phyloP scores from a whole-genome alignment of 2,113 vertebrate species.

The Apistogramma diplotaenia region DNA sequence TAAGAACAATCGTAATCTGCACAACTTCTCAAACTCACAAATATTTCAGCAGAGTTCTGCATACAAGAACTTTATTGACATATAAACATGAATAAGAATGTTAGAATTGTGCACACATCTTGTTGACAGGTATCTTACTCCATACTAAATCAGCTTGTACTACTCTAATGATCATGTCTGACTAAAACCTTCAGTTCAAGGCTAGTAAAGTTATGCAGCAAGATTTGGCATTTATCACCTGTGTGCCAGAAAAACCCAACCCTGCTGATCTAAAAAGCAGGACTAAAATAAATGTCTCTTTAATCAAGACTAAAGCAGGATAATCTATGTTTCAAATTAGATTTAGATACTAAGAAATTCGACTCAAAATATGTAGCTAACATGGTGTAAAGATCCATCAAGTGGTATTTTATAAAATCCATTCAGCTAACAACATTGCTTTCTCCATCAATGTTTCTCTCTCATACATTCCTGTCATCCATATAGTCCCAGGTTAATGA shows the following conservation, averaged over 20 bases:
- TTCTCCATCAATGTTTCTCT: slow-evolving; percentile 54
- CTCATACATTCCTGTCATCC: slow-evolving; percentile 59
- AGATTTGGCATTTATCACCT: background rate
- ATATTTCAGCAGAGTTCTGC: too few relatives aligned
- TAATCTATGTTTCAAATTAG: slow-evolving; percentile 45
- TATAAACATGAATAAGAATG: too few relatives aligned
- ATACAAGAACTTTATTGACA: too few relatives aligned
- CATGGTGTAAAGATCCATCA: slow-evolving; percentile 60
- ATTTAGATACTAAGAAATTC: slow-evolving; percentile 19
- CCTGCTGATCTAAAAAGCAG: background rate
- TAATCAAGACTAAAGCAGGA: background rate
- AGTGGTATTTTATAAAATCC: slow-evolving; percentile 49
- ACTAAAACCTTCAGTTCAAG: background rate
- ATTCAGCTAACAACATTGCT: slow-evolving; percentile 50
- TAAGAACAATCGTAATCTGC: too few relatives aligned
- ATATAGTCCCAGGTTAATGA: slow-evolving; percentile 61
- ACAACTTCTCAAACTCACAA: too few relatives aligned
- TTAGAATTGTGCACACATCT: too few relatives aligned
- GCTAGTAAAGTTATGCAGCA: background rate
- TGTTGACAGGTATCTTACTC: too few relatives aligned
- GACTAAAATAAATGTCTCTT: background rate
- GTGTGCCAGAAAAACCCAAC: background rate
- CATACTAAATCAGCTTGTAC: too few relatives aligned
- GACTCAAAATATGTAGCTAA: slow-evolving; percentile 52
- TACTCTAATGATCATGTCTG: background rate